Base-by-base conservation (phyloP, 2,797 vertebrate genomes). In the Acanthornis magna region DNA sequence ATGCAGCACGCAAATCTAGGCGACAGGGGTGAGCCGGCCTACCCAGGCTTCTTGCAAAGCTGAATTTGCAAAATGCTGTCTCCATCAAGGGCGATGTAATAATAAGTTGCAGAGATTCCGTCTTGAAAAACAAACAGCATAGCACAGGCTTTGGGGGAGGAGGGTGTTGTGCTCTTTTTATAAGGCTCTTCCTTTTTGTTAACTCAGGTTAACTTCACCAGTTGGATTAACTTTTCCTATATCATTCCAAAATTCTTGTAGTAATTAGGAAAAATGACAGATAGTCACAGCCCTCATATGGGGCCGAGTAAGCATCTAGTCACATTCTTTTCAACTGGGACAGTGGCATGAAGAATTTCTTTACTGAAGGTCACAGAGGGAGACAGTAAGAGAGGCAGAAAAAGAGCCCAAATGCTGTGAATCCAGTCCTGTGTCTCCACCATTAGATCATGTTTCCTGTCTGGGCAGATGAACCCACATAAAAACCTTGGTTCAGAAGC, bases 61-160 rank as follows among this genome's bases (percentile, higher is more conserved):
- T 96, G 88, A 86, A 82, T 95, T 91, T 94, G 93, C 93, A 95
- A 86, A 95, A 78, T 36, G 45, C 73, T 76, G 74, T 88, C 80
- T 76, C 88, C 77, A 48, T 87, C 75, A 82, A 93, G 93, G 77
- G 75, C 57, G 1, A 5, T 30, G n/a, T 84, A 95, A 75, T 96
- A 96, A 93, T 65, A 95, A 96, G 88, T 89, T 95, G 91, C 70
- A 90, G 83, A 73, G 80, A 76, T 81, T 79, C 62, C 0, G 4
- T 86, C 80, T 63, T 86, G 85, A 72, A 88, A 92, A 90, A 86
- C 91, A 95, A 93, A 57, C 85, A 85, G 45, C 4, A 8, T 77
- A 63, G 60, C 38, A 11, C 9, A 53, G 45, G 63, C 34, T 0
- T n/a, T 60, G 29, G 16, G 21, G 48, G 57, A 89, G 85, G 60